phyloP scores from a whole-genome alignment of 2,888 invertebrate species.

The Trilocha varians region DNA sequence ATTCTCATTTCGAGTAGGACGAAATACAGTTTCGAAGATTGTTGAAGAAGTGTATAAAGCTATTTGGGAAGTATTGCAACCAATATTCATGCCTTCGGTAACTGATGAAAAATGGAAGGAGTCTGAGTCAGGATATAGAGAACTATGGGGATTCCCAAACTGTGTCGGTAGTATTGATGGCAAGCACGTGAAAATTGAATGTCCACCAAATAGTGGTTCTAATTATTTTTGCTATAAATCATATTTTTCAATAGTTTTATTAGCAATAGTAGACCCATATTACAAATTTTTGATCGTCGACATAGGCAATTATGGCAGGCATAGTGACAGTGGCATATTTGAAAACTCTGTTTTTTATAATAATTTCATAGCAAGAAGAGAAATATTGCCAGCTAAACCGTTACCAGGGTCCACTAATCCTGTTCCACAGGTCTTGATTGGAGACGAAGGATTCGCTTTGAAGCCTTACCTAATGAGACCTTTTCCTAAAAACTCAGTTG shows the following conservation, averaged over 20 bases:
- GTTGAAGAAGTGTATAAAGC: too few species aligned
- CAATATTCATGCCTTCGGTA: too few species aligned
- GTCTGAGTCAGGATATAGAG: slow-evolving; percentile 3
- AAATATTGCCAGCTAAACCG: slow-evolving; percentile 1
- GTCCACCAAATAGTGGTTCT: slow-evolving; percentile 19
- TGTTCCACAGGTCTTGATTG: slow-evolving; percentile 12
- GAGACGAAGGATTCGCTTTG: slow-evolving; percentile 13
- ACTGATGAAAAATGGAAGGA: slow-evolving; percentile 3
- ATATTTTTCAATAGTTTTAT: slow-evolving; percentile 30
- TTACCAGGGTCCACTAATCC: slow-evolving; percentile 4
- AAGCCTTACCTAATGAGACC: slow-evolving; percentile 5
- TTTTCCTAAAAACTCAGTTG: slow-evolving; percentile 3
- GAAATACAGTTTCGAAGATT: too few species aligned
- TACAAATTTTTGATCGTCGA: slow-evolving; percentile 29
- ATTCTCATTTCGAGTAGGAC: too few species aligned
- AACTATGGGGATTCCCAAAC: slow-evolving; percentile 27
- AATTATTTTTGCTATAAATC: slow-evolving; percentile 29
- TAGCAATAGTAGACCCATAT: slow-evolving; percentile 32
- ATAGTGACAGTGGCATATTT: slow-evolving; percentile 11
- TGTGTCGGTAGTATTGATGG: slow-evolving; percentile 30
- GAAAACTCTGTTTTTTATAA: slow-evolving; percentile 8
- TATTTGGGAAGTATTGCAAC: too few species aligned
- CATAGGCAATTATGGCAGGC: slow-evolving; percentile 17
- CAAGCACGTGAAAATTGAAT: slow-evolving; percentile 24
- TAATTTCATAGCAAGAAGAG: not conserved